phyloP scores from a whole-genome alignment of 2,888 invertebrate genomes.

The Antheraea yamamai region DNA sequence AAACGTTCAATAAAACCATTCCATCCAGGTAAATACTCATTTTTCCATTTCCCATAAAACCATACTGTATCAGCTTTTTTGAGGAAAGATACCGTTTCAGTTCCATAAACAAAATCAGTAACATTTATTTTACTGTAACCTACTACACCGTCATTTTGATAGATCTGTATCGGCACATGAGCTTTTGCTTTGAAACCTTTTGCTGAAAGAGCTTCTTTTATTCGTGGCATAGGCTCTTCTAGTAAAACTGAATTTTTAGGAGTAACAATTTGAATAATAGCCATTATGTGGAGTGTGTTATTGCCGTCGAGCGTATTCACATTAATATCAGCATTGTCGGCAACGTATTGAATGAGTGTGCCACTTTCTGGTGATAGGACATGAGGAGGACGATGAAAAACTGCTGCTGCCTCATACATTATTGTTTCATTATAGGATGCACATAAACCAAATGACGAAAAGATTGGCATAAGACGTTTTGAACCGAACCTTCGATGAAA shows the following conservation, averaged over 20 bases:
- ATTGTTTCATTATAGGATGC: constrained; percentile 25
- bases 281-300: constrained; percentile 22
- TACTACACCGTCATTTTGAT: constrained; percentile 35
- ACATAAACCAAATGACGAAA: constrained; percentile 15
- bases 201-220: constrained; percentile 28
- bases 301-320: constrained; percentile 6
- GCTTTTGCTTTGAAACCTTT: constrained; percentile 39
- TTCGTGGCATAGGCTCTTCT: constrained; percentile 33
- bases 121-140: constrained; percentile 38
- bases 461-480: constrained; percentile 25
- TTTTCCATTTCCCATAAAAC: constrained; percentile 43
- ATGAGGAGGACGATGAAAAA: constrained; percentile 46
- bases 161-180: constrained; percentile 40
- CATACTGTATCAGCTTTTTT: constrained; percentile 39
- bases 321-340: constrained; percentile 33
- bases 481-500: constrained; percentile 10
- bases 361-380: constrained; percentile 46
- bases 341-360: constrained; percentile 44
- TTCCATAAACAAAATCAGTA: constrained; percentile 30
- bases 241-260: constrained; percentile 37
- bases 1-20: constrained; percentile 38
- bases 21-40: constrained; percentile 34
- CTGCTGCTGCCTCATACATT: constrained; percentile 43
- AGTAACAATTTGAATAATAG: constrained; percentile 31
- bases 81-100: constrained; percentile 34